phyloP scores from a whole-genome alignment of 2,797 vertebrate genomes.

The Halcyon leucocephala region DNA sequence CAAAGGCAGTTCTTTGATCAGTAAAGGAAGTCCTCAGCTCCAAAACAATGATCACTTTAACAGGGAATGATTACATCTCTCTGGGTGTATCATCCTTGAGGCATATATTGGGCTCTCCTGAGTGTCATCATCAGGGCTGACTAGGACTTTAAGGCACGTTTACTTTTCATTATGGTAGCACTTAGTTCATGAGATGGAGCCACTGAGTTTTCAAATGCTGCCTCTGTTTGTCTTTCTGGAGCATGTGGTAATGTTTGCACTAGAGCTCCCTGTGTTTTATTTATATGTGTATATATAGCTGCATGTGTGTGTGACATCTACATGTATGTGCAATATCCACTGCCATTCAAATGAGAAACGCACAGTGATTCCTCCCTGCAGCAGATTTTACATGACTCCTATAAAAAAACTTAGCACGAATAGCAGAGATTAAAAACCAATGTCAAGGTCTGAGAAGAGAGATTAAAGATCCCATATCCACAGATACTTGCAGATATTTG shows the following conservation, averaged over 20 bases:
- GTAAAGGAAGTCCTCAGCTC: not conserved
- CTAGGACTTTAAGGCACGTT: rapidly evolving
- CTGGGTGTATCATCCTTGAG: not conserved
- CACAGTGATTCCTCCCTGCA: not conserved
- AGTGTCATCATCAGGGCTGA: not conserved
- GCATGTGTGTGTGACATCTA: not conserved
- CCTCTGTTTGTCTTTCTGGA: not conserved
- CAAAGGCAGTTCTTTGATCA: constrained; percentile 41
- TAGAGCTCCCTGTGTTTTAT: not conserved
- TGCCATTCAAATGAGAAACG: not conserved
- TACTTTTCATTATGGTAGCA: not conserved
- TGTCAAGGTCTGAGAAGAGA: not conserved
- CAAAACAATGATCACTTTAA: not conserved
- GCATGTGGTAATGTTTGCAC: not conserved
- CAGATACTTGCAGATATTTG: not conserved
- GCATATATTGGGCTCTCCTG: not conserved
- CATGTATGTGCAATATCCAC: not conserved
- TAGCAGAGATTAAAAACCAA: not conserved
- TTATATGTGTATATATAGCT: rapidly evolving
- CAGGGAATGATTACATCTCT: not conserved
- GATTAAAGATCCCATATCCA: not conserved
- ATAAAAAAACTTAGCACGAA: not conserved
- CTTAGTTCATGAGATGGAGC: too few relatives aligned
- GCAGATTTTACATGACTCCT: not conserved
- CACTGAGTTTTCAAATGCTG: not conserved